phyloP scores from a whole-genome alignment of 1,140 invertebrate genomes.

The Ericerus pela region DNA sequence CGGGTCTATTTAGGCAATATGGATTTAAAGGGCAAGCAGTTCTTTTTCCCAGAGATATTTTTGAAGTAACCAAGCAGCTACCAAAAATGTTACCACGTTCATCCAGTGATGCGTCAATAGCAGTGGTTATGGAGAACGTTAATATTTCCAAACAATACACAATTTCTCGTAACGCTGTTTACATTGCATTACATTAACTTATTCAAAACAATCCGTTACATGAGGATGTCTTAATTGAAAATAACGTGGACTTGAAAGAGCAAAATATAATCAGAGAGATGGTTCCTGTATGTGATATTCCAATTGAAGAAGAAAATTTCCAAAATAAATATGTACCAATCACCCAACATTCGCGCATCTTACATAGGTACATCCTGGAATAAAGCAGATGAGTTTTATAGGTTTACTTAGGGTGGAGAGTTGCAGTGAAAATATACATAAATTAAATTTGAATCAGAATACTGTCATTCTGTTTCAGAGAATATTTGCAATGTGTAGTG shows the following conservation, averaged over 20 bases:
- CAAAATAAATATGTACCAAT: too few species aligned
- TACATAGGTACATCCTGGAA: too few species aligned
- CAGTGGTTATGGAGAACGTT: conserved; percentile 23
- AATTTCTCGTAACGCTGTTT: conserved; percentile 8
- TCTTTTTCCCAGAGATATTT: conserved; percentile 27
- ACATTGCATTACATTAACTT: conserved; percentile 16
- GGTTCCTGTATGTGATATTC: not conserved
- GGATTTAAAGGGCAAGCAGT: conserved; percentile 26
- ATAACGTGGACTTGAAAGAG: conserved; percentile 3
- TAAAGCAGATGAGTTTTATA: too few species aligned
- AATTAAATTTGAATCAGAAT: too few species aligned
- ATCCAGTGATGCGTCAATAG: conserved; percentile 19
- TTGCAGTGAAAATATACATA: too few species aligned
- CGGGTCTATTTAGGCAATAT: too few species aligned
- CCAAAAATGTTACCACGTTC: conserved; percentile 25
- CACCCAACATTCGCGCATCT: too few species aligned
- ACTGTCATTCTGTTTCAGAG: too few species aligned
- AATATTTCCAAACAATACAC: conserved; percentile 17
- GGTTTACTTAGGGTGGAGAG: too few species aligned
- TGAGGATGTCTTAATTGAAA: conserved; percentile 17
- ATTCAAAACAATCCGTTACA: conserved; percentile 20
- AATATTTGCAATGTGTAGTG: too few species aligned
- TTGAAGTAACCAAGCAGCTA: conserved; percentile 26
- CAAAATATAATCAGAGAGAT: conserved; percentile 20
- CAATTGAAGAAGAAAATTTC: too few species aligned